Base-by-base conservation (phyloP, 2,113 vertebrate genomes). In the Cnemophilus loriae region DNA sequence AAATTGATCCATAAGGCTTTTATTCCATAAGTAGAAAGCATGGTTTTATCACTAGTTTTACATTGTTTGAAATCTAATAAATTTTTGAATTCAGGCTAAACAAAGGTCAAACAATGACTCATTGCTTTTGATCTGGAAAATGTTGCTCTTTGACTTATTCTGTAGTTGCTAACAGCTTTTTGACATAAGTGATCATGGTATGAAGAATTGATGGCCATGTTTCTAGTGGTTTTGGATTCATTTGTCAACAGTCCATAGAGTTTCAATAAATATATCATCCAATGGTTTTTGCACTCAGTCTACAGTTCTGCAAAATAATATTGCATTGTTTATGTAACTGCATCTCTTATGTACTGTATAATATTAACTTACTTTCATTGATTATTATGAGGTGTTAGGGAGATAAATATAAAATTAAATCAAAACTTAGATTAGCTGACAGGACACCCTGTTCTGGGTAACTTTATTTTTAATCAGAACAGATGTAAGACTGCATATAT, bases 81-180 rank as follows among this genome's bases (percentile, higher is more conserved):
- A 30, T 93, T 87, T 79, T 50, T 87, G 73, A 93, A 91, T 89
- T 84, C 60, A 81, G 37, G 41, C 32, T 87, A 90, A 94, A 89
- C 46, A 89, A 82, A 86, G 92, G 84, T 84, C 94, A 96, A 70
- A 96, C n/a, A 93, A 74, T 96, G 89, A 96, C 60, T 89, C 94
- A 95, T 78, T 75, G 53, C 32, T 95, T 93, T 76, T 80, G 65
- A 90, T 79, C n/a, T 35, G 23, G 63, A 59, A 83, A 93, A 87
- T 35, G 41, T 61, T 95, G 32, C 57, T 94, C 89, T 95, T 80
- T 87, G 94, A 92, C 60, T 77, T 94, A 75, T 61, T 85, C 52
- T 75, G 52, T 56, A 95, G 95, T 79, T 65, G 52, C 87, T 84
- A 94, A 84, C 60, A 91, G 65, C 47, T 82, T 94, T 95, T 94